These are phyloP conservation scores for Pseudomugil gertrudae DNA, from an alignment of 2,797 vertebrate genomes.

Conservation along the genomic window DNA sequence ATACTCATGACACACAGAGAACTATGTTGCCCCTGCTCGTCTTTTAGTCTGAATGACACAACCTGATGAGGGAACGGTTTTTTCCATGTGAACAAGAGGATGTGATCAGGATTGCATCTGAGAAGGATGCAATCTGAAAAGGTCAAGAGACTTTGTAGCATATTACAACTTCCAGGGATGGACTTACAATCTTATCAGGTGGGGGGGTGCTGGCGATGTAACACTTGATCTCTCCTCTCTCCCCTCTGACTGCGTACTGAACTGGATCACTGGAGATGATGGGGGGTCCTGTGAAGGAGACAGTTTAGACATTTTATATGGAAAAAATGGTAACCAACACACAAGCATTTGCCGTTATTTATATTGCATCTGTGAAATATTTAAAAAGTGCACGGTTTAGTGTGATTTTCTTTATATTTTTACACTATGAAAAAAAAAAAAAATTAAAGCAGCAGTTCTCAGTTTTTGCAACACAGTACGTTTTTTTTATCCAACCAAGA, in stretches of 20 bases:
- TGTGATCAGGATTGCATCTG: too few relatives aligned
- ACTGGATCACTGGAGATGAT: conserved; percentile 92
- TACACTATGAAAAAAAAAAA: not conserved
- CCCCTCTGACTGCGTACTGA: conserved; percentile 89
- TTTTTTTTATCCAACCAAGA: too few relatives aligned
- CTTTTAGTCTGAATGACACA: conserved; percentile 8
- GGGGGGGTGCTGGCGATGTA: conserved; percentile 95
- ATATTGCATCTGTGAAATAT: not conserved
- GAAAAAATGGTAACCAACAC: not conserved
- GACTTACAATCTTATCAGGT: conserved; percentile 94
- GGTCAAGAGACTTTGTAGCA: conserved; percentile 38
- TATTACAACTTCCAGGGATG: conserved; percentile 50
- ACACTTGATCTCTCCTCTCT: conserved; percentile 92
- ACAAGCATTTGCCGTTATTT: not conserved
- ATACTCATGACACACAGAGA: conserved; percentile 28
- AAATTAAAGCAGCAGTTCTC: not conserved
- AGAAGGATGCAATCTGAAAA: conserved; percentile 45
- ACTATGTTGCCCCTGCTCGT: conserved; percentile 16
- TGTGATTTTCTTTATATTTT: not conserved
- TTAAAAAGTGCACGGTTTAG: not conserved
- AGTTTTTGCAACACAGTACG: too few relatives aligned
- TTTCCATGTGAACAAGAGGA: not conserved
- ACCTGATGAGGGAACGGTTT: conserved; percentile 15
- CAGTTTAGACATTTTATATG: not conserved
- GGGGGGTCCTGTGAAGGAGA: conserved; percentile 84